Evolutionary conservation across 2,797 vertebrate genomes (phyloP), one percentile per base, ranked within the genome.

Genomic region (Dipus sagitta): DNA sequence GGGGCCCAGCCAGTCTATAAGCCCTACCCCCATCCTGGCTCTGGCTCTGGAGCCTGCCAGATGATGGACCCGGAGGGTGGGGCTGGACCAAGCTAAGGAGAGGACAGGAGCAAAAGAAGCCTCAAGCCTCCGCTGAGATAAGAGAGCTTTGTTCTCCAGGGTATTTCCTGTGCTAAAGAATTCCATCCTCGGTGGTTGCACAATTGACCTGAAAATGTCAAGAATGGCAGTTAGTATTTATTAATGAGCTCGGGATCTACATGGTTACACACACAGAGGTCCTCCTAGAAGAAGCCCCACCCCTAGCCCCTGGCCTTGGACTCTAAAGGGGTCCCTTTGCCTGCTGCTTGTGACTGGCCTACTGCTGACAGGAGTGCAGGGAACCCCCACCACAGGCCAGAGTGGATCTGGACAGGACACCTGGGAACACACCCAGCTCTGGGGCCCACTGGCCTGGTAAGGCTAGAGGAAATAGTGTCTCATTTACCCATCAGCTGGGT

Each of bases 91-190:
- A 23, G 38, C 20, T 1, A 62, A 81, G 60, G 52, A 72, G 75
- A 20, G 10, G n/a, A 14, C 65, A 18, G 47, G 34, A 87, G 32
- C 77, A 65, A 84, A 76, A 17, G 72, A 58, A 42, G 74, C 32
- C 76, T 75, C 83, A 67, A 28, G 74, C 62, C 71, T 47, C 3
- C 0, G n/a, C 70, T 21, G 64, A 91, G 86, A 95, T 83, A 93
- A 89, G 83, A 67, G 52, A 0, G 17, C 92, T 90, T 93, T 96
- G 84, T 92, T 81, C 72, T 71, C 12, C 42, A 23, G 70, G 87
- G 64, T 62, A 13, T 62, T 91, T 90, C 92, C 72, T n/a, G 68
- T 0, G 5, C 32, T 17, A 52, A n/a, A 74, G 74, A 94, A 91
- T 96, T 87, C 91, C 70, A 80, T 78, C 83, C 20, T 84, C 5